These are phyloP conservation scores for Pseudomyrmex flavicornis DNA, from an alignment of 1,140 invertebrate genomes.

Conservation along the genomic window DNA sequence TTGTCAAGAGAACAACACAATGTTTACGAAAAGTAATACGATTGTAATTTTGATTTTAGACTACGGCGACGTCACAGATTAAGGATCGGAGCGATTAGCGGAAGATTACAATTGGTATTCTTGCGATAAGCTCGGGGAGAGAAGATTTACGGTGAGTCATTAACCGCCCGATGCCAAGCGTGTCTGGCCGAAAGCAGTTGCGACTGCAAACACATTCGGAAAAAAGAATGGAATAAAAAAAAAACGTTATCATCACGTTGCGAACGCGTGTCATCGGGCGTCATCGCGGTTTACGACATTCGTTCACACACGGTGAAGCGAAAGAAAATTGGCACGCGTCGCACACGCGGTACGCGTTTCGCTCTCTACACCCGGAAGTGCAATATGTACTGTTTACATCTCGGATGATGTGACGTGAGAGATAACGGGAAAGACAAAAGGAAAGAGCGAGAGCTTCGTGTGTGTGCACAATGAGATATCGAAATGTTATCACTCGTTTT, in stretches of 20 bases:
- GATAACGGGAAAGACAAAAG: not conserved
- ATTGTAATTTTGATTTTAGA: not conserved
- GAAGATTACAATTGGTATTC: not conserved
- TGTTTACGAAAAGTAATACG: too few species aligned
- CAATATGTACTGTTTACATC: slow-evolving; percentile 21
- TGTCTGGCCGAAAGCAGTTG: not conserved
- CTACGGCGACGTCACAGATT: not conserved
- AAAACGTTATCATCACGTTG: slow-evolving; percentile 66
- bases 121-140: not conserved
- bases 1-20: too few species aligned
- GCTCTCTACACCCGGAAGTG: not conserved
- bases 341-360: slow-evolving; percentile 58
- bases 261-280: slow-evolving; percentile 54
- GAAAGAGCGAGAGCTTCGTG: not conserved
- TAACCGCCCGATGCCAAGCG: not conserved
- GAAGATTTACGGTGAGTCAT: slow-evolving; percentile 25
- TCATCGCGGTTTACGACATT: slow-evolving; percentile 55
- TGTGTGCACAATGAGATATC: too few species aligned
- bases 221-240: not conserved
- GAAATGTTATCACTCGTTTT: too few species aligned
- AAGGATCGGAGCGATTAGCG: slow-evolving; percentile 1
- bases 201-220: slow-evolving; percentile 5
- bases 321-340: slow-evolving; percentile 68
- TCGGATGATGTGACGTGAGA: not conserved
- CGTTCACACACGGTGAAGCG: slow-evolving; percentile 13